Conservation (phyloP, 2,888 invertebrate genomes). For the Tetragnatha montana region DNA sequence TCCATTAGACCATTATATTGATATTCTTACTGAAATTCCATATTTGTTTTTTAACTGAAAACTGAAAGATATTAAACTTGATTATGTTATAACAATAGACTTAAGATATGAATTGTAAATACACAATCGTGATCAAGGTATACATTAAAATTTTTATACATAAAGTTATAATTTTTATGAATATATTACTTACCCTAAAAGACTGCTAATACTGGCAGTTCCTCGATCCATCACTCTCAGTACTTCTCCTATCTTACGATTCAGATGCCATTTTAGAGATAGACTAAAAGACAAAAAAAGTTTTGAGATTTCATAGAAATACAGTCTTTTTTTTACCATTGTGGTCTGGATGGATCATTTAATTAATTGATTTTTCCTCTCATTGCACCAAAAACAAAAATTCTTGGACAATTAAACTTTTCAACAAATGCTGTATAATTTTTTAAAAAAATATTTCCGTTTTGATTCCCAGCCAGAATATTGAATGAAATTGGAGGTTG, state of each 20-base stretch:
- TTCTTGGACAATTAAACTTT: background rate
- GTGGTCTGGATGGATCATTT: too few relatives aligned
- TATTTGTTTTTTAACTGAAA: background rate
- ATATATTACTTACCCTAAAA: constrained; percentile 83
- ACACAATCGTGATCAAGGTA: background rate
- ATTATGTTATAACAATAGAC: background rate
- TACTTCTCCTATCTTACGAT: constrained; percentile 97
- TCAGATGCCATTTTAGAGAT: constrained; percentile 95
- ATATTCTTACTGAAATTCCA: background rate
- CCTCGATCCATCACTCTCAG: constrained; percentile 97
- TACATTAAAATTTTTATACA: background rate
- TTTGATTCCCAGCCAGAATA: too few relatives aligned
- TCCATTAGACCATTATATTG: too few relatives aligned
- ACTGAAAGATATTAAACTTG: background rate
- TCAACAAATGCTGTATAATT: background rate
- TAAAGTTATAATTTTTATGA: constrained; percentile 1
- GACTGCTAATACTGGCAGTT: constrained; percentile 95
- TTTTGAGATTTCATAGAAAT: too few relatives aligned
- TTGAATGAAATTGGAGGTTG: too few relatives aligned
- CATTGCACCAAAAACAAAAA: too few relatives aligned
- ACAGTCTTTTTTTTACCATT: too few relatives aligned
- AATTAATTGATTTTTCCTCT: too few relatives aligned
- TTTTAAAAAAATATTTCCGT: background rate
- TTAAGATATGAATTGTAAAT: background rate
- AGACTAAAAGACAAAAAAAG: constrained; percentile 78